A percentile compares a stretch with the other conserved stretches of the same genome.
phyloP scores from a whole-genome alignment of 1,140 invertebrate genomes.

The Penaeus chinensis region DNA sequence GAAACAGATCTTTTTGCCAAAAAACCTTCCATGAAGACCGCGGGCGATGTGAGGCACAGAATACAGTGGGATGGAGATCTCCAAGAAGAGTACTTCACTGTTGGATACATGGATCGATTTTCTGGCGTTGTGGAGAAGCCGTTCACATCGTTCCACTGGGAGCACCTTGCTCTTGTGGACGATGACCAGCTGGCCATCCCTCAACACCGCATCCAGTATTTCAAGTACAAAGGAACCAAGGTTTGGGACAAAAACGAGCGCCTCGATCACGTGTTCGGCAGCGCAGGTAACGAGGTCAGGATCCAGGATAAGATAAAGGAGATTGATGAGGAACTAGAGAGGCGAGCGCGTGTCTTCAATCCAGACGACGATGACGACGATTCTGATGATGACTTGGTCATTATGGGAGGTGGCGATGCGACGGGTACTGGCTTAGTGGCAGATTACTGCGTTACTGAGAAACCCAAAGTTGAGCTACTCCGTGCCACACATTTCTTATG shows the following conservation, averaged over 20 bases:
- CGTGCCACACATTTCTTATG: conserved; percentile 64
- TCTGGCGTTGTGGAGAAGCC: conserved; percentile 70
- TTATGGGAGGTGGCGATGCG: neutral
- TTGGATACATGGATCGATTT: conserved; percentile 73
- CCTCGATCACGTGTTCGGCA: conserved; percentile 70
- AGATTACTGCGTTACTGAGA: neutral
- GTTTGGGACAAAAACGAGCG: conserved; percentile 72
- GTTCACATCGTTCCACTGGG: conserved; percentile 71
- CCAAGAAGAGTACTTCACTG: conserved; percentile 68
- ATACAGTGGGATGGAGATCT: conserved; percentile 71
- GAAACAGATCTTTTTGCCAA: conserved; percentile 42
- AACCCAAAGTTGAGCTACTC: conserved; percentile 24
- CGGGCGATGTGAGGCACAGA: conserved; percentile 71
- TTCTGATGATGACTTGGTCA: conserved; percentile 35
- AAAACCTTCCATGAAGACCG: conserved; percentile 71
- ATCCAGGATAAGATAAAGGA: conserved; percentile 57
- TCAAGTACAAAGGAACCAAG: conserved; percentile 70
- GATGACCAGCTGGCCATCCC: conserved; percentile 71
- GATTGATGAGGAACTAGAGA: conserved; percentile 58
- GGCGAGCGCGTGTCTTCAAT: conserved; percentile 22
- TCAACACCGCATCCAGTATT: conserved; percentile 73
- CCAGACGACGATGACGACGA: conserved; percentile 46
- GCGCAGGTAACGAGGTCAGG: conserved; percentile 58
- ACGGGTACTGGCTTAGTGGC: neutral
- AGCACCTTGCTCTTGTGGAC: conserved; percentile 69